Conservation (phyloP, 2,797 vertebrate genomes). For the Macrochelys suwanniensis region DNA sequence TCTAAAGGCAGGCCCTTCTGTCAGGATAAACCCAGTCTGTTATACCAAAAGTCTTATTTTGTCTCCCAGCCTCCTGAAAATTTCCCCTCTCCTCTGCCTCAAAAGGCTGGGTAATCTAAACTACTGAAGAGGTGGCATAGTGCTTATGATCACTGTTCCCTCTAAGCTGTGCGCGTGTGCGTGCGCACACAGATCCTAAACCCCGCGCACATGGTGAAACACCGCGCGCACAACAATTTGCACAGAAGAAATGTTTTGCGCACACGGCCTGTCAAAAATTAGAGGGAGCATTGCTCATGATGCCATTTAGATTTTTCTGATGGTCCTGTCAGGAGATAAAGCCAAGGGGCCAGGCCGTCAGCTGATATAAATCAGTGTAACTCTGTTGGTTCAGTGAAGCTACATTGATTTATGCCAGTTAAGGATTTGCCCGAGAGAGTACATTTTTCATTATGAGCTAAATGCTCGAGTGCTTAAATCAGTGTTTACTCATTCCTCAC, state of each 20-base stretch:
- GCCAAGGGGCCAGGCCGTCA: not conserved
- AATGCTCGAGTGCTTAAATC: not conserved
- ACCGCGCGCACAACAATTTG: too few relatives aligned
- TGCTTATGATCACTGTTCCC: not conserved
- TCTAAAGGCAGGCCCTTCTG: not conserved
- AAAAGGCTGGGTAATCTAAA: not conserved
- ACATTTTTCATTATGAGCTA: conserved; percentile 33
- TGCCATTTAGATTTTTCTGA: conserved; percentile 23
- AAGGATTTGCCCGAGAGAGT: conserved; percentile 20
- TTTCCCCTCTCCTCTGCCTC: not conserved
- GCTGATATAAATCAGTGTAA: not conserved
- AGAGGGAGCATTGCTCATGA: not conserved
- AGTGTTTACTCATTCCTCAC: conserved; percentile 16
- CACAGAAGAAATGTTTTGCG: too few relatives aligned
- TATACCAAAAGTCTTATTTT: not conserved
- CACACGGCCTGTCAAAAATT: too few relatives aligned
- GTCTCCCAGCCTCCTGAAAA: not conserved
- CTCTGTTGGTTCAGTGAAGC: not conserved
- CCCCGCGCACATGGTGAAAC: too few relatives aligned
- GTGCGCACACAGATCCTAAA: too few relatives aligned
- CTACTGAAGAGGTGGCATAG: conserved; percentile 12
- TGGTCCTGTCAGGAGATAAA: not conserved
- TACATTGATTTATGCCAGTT: not conserved
- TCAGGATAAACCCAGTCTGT: not conserved
- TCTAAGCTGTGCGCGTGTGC: too few relatives aligned